Evolutionary conservation across 1,140 invertebrate genomes (phyloP), one percentile per base, ranked within the genome.

Genomic region (Bemisia tabaci): DNA sequence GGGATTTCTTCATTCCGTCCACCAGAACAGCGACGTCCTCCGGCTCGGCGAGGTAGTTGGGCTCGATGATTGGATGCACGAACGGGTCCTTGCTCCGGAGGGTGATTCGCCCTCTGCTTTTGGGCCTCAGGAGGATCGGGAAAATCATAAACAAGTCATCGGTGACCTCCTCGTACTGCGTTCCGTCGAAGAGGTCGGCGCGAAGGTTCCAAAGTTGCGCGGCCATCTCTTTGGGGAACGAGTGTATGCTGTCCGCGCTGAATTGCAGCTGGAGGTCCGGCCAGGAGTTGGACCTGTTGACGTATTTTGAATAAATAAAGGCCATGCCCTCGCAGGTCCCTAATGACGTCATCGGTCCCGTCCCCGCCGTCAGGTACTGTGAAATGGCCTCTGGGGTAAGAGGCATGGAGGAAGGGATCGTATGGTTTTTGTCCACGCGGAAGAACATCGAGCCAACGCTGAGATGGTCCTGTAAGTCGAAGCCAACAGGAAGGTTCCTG

Each of bases 221-320:
- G n/a, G n/a, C n/a, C n/a, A n/a, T n/a, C n/a, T 84, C n/a, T n/a
- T n/a, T n/a, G n/a, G n/a, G n/a, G n/a, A n/a, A n/a, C n/a, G n/a
- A n/a, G n/a, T n/a, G n/a, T n/a, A n/a, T 78, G 82, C 71, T 88
- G 88, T 0, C 21, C 59, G 22, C 22, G 22, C 60, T 33, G 26
- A 87, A 0, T 89, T 91, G 23, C 91, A 72, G 0, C 89, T 66
- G 90, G 0, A 90, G 90, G 68, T 89, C 83, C 72, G 88, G 87
- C 1, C 83, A 82, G 21, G 89, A 79, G 25, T 87, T n/a, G n/a
- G n/a, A n/a, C n/a, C n/a, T 26, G 69, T 82, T 80, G 71, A 26
- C 48, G 22, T 26, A 63, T 62, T 78, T 71, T 48, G 80, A 72
- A 79, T 92, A 83, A 1, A 83, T 78, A 76, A 85, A 91, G 62